A percentile compares a stretch with the other conserved stretches of the same genome.
Conservation (phyloP, 2,888 invertebrate genomes). For the Blera fallax region DNA sequence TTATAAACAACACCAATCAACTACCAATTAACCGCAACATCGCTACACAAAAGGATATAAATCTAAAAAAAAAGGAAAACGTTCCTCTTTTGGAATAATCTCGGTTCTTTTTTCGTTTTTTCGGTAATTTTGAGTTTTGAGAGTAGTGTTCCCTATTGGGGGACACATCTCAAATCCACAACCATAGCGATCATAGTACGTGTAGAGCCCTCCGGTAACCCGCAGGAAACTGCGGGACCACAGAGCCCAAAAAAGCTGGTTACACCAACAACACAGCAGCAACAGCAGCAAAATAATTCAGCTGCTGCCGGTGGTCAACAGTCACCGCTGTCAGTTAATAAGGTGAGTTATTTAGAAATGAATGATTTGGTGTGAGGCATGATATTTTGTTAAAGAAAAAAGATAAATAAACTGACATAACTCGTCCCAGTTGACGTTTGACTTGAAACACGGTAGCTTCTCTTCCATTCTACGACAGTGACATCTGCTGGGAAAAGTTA, state of each 20-base stretch:
- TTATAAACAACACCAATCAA: neutral
- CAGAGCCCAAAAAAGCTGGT: constrained; percentile 74
- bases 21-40: neutral
- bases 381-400: too few species aligned
- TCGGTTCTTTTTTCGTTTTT: constrained; percentile 30
- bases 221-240: constrained; percentile 77
- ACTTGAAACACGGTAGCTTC: too few species aligned
- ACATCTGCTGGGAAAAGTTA: too few species aligned
- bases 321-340: constrained; percentile 69
- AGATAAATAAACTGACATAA: too few species aligned
- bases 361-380: neutral
- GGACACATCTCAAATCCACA: constrained; percentile 72
- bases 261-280: constrained; percentile 66
- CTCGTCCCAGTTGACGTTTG: too few species aligned
- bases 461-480: too few species aligned
- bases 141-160: constrained; percentile 73
- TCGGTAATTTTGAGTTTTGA: constrained; percentile 59
- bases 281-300: constrained; percentile 65
- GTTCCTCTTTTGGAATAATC: neutral
- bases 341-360: constrained; percentile 42
- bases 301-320: constrained; percentile 69
- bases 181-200: constrained; percentile 78
- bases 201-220: constrained; percentile 77
- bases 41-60: constrained; percentile 20
- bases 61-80: constrained; percentile 1